Percentiles rank a stretch among this genome's conserved stretches.
These are phyloP conservation scores for Sigmodon hispidus DNA, from an alignment of 2,113 vertebrate genomes.

Conservation along the genomic window DNA sequence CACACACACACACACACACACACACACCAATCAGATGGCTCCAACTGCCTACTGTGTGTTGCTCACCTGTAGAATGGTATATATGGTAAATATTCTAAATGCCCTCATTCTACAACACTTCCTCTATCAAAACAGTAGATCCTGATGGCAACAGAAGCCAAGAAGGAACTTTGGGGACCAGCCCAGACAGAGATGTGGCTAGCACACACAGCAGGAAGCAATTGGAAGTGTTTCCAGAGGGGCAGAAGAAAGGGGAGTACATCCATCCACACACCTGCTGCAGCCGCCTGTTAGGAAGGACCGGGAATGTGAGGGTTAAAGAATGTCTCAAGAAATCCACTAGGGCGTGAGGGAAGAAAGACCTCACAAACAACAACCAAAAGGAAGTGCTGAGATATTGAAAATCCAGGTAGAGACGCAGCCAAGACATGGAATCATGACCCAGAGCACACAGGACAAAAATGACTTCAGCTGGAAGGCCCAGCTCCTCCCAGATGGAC, in stretches of 20 bases:
- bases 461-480: neutral
- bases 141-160: neutral
- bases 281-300: neutral
- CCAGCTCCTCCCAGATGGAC: neutral
- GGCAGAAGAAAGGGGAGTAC: neutral
- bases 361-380: neutral
- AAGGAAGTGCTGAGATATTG: neutral
- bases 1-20: too few species aligned
- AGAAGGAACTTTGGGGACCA: neutral
- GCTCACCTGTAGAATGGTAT: neutral
- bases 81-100: neutral
- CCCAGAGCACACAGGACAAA: neutral
- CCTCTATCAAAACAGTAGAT: neutral
- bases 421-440: neutral
- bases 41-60: neutral
- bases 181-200: neutral
- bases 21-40: too few species aligned
- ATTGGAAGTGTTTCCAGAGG: neutral
- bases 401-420: neutral
- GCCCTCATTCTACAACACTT: neutral
- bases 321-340: constrained; percentile 15
- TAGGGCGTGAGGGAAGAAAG: too few species aligned
- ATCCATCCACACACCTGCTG: neutral
- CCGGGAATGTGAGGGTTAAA: neutral
- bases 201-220: neutral